Evolutionary conservation across 2,113 vertebrate species (phyloP), one percentile per base, ranked within the genome.

Genomic region (Euleptes europaea): DNA sequence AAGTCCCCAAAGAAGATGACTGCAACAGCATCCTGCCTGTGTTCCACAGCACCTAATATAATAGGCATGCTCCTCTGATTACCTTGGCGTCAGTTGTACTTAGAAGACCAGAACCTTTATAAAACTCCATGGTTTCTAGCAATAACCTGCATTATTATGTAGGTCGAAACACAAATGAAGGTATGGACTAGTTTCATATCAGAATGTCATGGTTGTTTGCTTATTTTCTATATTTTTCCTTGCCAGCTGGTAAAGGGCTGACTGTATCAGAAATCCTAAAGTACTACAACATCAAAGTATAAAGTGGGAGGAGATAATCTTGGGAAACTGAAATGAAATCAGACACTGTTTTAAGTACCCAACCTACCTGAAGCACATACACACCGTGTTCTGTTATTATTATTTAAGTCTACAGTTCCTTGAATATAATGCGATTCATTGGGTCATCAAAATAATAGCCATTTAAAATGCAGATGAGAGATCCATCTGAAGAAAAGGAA

Each of bases 101-200:
- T 69, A 83, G 14, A 83, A 86, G 47, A 90, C 78, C 69, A 86
- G 54, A 87, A 84, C 28, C 66, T 35, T 75, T 88, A 47, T 35
- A 0, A 1, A 78, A 33, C 4, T 12, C 14, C 73, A 75, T 17
- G 78, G 1, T 87, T 89, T 81, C 26, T 80, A 23, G 69, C 80
- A 86, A 40, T 82, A 87, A 78, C 28, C 3, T 1, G 0, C 47
- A 86, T 74, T 81, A 76, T 2, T 71, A 84, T 76, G 63, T 6
- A 3, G 40, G 84, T 9, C 11, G 21, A 88, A 90, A 72, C n/a
- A 88, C 78, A 88, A 77, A 78, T 73, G 3, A 77, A 2, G 5
- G 6, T 11, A 89, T 28, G 1, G 89, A 88, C 74, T 84, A 60
- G 26, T 63, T 82, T 4, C 1, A 83, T 7, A 2, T n/a, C 42